Evolutionary conservation across 2,113 vertebrate species (phyloP), one percentile per base, ranked within the genome.

Genomic region (Zootoca vivipara): DNA sequence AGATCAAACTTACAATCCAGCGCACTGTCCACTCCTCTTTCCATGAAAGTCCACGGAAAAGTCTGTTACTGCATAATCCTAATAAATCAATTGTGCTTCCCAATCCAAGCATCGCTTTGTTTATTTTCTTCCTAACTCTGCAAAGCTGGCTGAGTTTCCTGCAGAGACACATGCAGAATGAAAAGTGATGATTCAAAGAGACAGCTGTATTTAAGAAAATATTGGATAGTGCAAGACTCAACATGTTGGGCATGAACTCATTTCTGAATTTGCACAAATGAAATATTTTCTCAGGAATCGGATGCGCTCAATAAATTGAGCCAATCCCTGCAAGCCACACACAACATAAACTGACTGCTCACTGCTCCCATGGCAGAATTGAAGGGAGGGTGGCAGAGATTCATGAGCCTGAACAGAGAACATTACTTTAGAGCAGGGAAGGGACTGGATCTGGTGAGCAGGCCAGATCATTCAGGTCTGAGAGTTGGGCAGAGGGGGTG

Each of bases 191-290:
- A 77, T 75, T 40, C 72, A 85, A 85, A 62, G 35, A 77, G n/a
- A 75, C 52, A 75, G 56, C 52, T 77, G 72, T 75, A 52, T 58
- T 85, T 73, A 74, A 74, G 52, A 58, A 74, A 74, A 74, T 58
- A 75, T 77, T 77, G 83, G 52, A 77, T 75, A 75, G 52, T 15
- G 40, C 35, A 64, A 85, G 72, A 85, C 20, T 85, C 15, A 33
- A 64, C 24, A 62, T 85, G 72, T 77, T 75, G 72, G 26, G 35
- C 26, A 72, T 84, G 42, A 84, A 56, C 46, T 73, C n/a, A 64
- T 85, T 64, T 85, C 58, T 75, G 83, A 35, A 85, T 77, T 75
- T 64, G 33, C 46, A 83, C 38, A 83, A 77, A 85, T 74, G 52
- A 77, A 84, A 85, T 85, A 77, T 64, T 75, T 75, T 62, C 83